Percentiles rank a stretch among this genome's conserved stretches.
Conservation (phyloP, 2,888 invertebrate genomes). For the Parnassius apollo region DNA sequence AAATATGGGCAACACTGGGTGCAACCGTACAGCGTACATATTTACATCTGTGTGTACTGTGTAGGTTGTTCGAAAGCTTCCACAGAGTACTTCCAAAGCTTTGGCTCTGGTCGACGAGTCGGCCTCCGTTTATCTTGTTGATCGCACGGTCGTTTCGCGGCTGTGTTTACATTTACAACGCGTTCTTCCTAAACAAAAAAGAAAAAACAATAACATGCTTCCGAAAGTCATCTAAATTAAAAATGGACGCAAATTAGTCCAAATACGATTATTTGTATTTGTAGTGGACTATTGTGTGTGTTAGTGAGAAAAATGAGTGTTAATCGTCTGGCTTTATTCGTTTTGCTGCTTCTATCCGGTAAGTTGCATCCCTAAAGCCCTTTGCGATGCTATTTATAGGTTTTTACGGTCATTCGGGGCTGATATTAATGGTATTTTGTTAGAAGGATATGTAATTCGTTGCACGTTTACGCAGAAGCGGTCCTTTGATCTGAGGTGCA, state of each 20-base stretch:
- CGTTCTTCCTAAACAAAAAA: conserved; percentile 37
- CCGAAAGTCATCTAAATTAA: conserved; percentile 44
- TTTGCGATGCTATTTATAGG: conserved; percentile 66
- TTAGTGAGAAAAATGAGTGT: conserved; percentile 60
- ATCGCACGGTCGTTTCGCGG: conserved; percentile 18
- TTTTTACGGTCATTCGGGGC: conserved; percentile 63
- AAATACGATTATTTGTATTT: conserved; percentile 30
- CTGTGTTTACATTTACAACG: conserved; percentile 39
- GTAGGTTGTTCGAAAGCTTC: conserved; percentile 52
- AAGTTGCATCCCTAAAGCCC: conserved; percentile 66
- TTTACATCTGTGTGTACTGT: conserved; percentile 57
- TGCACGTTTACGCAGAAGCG: conserved; percentile 36
- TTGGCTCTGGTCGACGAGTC: conserved; percentile 20
- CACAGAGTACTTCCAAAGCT: conserved; percentile 11
- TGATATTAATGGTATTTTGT: conserved; percentile 66
- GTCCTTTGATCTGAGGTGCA: conserved; percentile 41
- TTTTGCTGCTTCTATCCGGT: conserved; percentile 66
- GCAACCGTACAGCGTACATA: conserved; percentile 7
- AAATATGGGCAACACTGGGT: too few relatives aligned
- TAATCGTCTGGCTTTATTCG: conserved; percentile 53
- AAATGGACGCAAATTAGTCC: conserved; percentile 45
- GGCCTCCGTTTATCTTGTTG: conserved; percentile 37
- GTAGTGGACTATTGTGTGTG: conserved; percentile 39
- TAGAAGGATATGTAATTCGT: conserved; percentile 43
- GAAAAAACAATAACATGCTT: conserved; percentile 42